These are phyloP conservation scores for Calephelis nemesis DNA, from an alignment of 1,140 invertebrate species.

Conservation along the genomic window DNA sequence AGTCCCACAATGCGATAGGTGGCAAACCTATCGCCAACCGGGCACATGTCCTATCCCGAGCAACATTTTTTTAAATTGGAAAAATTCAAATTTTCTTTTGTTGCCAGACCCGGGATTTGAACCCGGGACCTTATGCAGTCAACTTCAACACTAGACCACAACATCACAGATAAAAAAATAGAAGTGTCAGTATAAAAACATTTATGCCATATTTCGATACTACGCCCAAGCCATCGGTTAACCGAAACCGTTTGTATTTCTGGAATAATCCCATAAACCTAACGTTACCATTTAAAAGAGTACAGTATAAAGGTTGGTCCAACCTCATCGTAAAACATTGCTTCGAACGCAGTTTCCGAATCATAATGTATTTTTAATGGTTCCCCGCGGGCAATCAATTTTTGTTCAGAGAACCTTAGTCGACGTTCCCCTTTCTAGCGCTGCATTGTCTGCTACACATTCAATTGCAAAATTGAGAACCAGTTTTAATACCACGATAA, in stretches of 20 bases:
- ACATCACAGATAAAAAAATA: too few species aligned
- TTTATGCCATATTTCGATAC: too few species aligned
- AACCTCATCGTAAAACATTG: constrained; percentile 35
- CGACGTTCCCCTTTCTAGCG: constrained; percentile 26
- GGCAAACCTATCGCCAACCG: too few species aligned
- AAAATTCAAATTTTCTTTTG: too few species aligned
- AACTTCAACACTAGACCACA: too few species aligned
- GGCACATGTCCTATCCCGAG: too few species aligned
- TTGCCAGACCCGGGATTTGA: too few species aligned
- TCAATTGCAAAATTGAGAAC: constrained; percentile 12
- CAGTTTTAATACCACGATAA: background rate
- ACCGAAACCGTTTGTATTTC: constrained; percentile 16
- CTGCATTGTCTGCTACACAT: constrained; percentile 30
- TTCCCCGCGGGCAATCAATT: constrained; percentile 57
- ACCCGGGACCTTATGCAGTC: too few species aligned
- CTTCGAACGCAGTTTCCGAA: constrained; percentile 40
- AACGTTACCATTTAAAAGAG: constrained; percentile 19
- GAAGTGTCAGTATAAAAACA: too few species aligned
- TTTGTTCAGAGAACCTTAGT: constrained; percentile 44
- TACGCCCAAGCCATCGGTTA: background rate
- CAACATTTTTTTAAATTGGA: too few species aligned
- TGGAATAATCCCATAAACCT: constrained; percentile 15
- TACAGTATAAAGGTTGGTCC: constrained; percentile 19
- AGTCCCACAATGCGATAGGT: too few species aligned
- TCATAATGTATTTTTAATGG: constrained; percentile 72